Conservation (phyloP, 2,113 vertebrate species). For the Cynoglossus semilaevis region DNA sequence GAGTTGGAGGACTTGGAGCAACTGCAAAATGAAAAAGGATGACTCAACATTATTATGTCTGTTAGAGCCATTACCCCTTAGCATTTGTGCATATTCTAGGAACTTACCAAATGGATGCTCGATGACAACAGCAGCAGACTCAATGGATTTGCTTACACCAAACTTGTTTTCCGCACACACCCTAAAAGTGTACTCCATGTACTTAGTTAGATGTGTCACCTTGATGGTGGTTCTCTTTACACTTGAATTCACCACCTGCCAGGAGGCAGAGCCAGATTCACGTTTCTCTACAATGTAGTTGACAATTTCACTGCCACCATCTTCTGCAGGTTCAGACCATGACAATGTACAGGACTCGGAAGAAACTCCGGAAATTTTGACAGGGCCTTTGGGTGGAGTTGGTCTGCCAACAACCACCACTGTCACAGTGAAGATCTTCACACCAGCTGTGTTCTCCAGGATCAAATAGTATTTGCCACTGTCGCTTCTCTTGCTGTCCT, state of each 20-base stretch:
- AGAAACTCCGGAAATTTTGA: conserved; percentile 89
- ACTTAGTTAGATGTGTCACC: conserved; percentile 93
- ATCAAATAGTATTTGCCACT: conserved; percentile 94
- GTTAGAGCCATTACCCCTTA: too few relatives aligned
- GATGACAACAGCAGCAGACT: conserved; percentile 87
- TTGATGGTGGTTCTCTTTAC: conserved; percentile 96
- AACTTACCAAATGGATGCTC: conserved; percentile 94
- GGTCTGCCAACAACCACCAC: conserved; percentile 91
- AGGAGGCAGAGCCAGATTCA: conserved; percentile 90
- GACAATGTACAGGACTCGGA: conserved; percentile 91
- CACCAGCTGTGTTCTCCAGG: conserved; percentile 90
- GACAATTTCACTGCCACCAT: conserved; percentile 89
- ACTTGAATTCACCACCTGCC: conserved; percentile 97
- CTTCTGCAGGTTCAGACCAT: conserved; percentile 90
- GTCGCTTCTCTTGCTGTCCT: conserved; percentile 95
- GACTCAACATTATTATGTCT: too few relatives aligned
- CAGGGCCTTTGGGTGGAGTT: conserved; percentile 83
- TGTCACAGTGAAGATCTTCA: conserved; percentile 91
- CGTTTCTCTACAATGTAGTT: conserved; percentile 99
- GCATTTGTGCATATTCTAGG: not conserved
- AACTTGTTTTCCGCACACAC: conserved; percentile 95
- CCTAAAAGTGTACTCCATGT: conserved; percentile 97
- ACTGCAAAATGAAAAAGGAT: conserved; percentile 68
- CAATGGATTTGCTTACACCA: conserved; percentile 92
- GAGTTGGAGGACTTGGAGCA: conserved; percentile 90